Conservation (phyloP, 2,113 vertebrate genomes). For the Oreochromis tanganicae region DNA sequence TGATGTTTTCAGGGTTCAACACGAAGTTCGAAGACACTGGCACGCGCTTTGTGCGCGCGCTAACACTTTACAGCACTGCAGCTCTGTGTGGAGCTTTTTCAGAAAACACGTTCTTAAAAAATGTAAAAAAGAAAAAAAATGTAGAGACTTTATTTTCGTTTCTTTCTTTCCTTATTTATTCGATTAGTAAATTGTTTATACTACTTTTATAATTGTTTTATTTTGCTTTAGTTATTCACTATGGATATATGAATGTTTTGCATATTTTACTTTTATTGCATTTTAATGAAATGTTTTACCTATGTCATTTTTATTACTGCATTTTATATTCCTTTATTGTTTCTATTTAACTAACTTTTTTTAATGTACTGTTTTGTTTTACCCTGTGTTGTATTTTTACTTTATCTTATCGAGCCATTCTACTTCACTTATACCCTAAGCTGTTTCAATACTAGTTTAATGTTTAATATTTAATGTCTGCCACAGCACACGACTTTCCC, state of each 20-base stretch:
- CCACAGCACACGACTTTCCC: not conserved
- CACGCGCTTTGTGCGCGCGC: not conserved
- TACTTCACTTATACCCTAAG: not conserved
- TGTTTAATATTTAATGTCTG: not conserved
- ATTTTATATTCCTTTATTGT: not conserved
- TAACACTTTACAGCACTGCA: not conserved
- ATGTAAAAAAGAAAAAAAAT: not conserved
- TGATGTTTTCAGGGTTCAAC: not conserved
- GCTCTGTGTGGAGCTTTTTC: not conserved
- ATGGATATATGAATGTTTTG: not conserved
- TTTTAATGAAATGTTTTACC: not conserved
- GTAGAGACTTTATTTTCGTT: not conserved
- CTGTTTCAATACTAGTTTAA: not conserved
- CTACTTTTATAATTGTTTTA: not conserved
- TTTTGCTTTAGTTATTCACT: not conserved
- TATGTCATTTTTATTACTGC: not conserved
- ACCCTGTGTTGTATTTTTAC: not conserved
- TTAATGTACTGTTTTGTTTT: not conserved
- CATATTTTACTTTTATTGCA: not conserved
- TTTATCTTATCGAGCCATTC: not conserved
- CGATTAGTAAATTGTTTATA: not conserved
- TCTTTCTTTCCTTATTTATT: not conserved
- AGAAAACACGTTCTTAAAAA: not conserved
- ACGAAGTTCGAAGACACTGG: not conserved
- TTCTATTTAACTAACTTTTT: not conserved